Evolutionary conservation across 2,888 invertebrate species (phyloP).

Genomic region (Zhuqinia jingwanae): DNA sequence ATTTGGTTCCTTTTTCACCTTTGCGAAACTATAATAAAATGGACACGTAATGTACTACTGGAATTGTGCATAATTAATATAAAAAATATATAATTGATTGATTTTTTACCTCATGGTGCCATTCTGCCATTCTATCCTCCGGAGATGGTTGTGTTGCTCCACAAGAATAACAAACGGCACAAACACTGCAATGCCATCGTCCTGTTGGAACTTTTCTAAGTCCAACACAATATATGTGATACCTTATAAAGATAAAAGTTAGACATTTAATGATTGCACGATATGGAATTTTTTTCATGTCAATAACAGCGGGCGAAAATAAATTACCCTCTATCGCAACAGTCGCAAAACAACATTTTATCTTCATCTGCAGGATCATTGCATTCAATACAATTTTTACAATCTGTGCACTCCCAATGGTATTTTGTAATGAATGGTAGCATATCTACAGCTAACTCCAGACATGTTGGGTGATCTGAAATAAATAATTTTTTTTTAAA

Average conservation of each 20-base stretch:
- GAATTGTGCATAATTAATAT: too few relatives aligned
- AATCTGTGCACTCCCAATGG: constrained; percentile 96
- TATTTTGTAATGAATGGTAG: constrained; percentile 91
- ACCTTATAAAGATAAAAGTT: too few relatives aligned
- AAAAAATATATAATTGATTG: too few relatives aligned
- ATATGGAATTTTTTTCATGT: too few relatives aligned
- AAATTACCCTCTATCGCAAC: constrained; percentile 91
- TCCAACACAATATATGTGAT: constrained; percentile 95
- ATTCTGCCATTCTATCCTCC: constrained; percentile 80
- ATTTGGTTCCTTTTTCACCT: constrained; percentile 82
- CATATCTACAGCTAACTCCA: constrained; percentile 92
- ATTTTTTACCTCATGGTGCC: constrained; percentile 82
- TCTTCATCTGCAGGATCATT: constrained; percentile 91
- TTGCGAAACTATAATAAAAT: constrained; percentile 81
- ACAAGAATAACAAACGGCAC: constrained; percentile 85
- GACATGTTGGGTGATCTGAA: constrained; percentile 91
- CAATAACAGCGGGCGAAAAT: too few relatives aligned
- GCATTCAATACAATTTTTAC: constrained; percentile 94
- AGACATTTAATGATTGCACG: too few relatives aligned
- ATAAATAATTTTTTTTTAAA: constrained; percentile 34
- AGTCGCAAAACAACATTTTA: constrained; percentile 96
- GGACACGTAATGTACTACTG: too few relatives aligned
- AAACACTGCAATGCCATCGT: constrained; percentile 93
- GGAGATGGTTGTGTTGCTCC: constrained; percentile 82
- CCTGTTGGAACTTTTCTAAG: constrained; percentile 90